These are phyloP conservation scores for Panthera tigris DNA, from an alignment of 2,113 vertebrate genomes.

Conservation along the genomic window DNA sequence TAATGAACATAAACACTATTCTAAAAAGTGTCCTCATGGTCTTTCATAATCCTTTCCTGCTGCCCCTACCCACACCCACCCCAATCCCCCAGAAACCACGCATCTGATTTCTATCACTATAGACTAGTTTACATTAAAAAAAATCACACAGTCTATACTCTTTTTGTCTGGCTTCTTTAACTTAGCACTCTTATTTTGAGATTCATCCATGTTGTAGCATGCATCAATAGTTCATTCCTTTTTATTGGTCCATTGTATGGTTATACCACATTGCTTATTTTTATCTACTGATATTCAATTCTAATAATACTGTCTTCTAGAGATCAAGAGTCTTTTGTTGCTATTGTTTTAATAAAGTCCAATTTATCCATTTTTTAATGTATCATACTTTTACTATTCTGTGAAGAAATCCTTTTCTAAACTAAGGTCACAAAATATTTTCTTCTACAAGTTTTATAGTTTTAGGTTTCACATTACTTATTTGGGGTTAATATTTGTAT, in stretches of 20 bases:
- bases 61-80: background rate
- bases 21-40: background rate
- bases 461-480: background rate
- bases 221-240: background rate
- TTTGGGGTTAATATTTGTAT: background rate
- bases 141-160: background rate
- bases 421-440: background rate
- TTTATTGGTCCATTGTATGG: background rate
- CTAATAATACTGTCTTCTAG: background rate
- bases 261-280: background rate
- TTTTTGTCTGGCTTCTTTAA: background rate
- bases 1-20: background rate
- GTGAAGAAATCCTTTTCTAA: slow-evolving; percentile 27
- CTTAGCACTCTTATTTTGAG: background rate
- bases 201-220: background rate
- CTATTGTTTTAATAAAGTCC: background rate
- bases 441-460: background rate
- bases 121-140: background rate
- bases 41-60: background rate
- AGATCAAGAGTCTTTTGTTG: background rate
- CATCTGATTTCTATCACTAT: background rate
- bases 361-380: background rate
- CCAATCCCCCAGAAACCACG: background rate
- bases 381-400: background rate
- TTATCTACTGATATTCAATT: slow-evolving; percentile 1